Evolutionary conservation across 2,797 vertebrate genomes (phyloP), one percentile per base, ranked within the genome.

Genomic region (Phyllotis vaccarum): DNA sequence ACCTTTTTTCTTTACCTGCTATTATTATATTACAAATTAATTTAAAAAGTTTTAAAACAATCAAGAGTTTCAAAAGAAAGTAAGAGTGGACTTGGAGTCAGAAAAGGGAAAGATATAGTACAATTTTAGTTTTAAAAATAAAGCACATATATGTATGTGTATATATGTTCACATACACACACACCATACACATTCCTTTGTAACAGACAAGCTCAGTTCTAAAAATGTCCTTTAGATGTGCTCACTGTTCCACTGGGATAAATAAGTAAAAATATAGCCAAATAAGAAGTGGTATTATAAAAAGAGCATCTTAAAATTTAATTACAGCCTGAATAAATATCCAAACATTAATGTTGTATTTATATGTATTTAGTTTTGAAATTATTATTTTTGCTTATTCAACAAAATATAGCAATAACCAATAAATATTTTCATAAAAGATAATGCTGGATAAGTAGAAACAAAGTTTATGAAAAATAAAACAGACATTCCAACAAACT

Each of bases 391-490:
- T 43, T 70, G 43, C 75, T 68, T 22, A 66, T 93, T 68, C 62
- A 5, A 40, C 22, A 80, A 40, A 81, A n/a, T 58, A 7, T 27
- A 58, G 54, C 27, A 58, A 81, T 79, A 80, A 68, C 66, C 62
- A 52, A 19, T 12, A 75, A 80, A 62, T 75, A 56, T 3, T 43
- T 83, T 56, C 16, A 83, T 2, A 66, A 66, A 87, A 82, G 64
- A 2, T 58, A 83, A 21, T 88, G 16, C 14, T 68, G 95, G 96
- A 97, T 97, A 98, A 10, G 46, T 2, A 83, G 98, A 98, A 97
- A 99, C 97, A 99, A 99, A 99, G 98, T 98, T 99, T 98, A 99
- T 99, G 85, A 98, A 98, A 94, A 99, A 98, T 94, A 99, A 98
- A 94, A 98, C 98, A 0, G 98, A 99, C 62, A 98, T 99, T 97